Base-by-base conservation (phyloP, 2,113 vertebrate species). In the Cryptotis parvus region DNA sequence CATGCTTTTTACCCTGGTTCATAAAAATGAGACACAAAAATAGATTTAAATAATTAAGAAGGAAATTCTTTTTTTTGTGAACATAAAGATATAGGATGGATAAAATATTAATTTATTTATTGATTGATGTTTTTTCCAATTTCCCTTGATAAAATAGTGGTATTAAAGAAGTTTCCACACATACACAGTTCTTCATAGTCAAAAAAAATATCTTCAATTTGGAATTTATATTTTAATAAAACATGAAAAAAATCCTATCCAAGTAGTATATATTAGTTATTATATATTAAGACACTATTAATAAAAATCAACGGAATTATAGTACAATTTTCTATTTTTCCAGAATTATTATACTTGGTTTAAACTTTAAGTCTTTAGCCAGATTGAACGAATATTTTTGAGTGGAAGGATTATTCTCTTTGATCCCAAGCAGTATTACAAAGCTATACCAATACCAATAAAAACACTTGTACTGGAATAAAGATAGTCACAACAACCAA, bases 181-280 rank as follows among this genome's bases (percentile, higher is more conserved):
- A 27, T 0, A 26, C 1, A 9, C 9, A 33, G 4, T 63, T 33
- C 84, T 84, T 84, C 39, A 73, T n/a, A 11, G 5, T 69, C 22
- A 65, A 94, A 86, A 80, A 14, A 66, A 72, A 55, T 39, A 45
- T 24, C 15, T 83, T 65, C 27, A 76, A 55, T 76, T 81, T 76
- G 24, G 14, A 88, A 82, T 69, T 85, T 65, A 15, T 74, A 55
- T 69, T 49, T 91, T 92, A 4, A 31, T 9, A 72, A 63, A 24
- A 5, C 87, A 68, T 76, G 43, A 91, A 87, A 92, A 74, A 18
- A 52, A 80, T 33, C 65, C 29, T 24, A 68, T 52, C 18, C 24
- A 35, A 43, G 45, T 91, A 92, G 63, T 58, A 61, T 31, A 77
- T 83, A 78, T 55, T 79, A 68, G 29, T 3, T 27, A 33, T 87